Percentiles rank a stretch among this genome's conserved stretches.
These are phyloP conservation scores for Physeter macrocephalus DNA, from an alignment of 2,113 vertebrate genomes.

Conservation along the genomic window DNA sequence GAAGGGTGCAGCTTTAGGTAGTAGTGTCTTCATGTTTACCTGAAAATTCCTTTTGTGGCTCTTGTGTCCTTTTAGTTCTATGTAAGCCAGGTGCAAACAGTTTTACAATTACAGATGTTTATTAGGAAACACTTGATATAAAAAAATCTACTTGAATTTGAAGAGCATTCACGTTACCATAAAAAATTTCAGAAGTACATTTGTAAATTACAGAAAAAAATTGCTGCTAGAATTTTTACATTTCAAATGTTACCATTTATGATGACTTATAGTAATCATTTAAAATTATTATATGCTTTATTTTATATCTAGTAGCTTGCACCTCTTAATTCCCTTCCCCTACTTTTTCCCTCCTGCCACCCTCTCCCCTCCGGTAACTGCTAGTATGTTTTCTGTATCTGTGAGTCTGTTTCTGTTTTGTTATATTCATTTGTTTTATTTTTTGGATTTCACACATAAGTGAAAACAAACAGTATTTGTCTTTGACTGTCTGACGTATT, in stretches of 20 bases:
- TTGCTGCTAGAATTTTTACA: neutral
- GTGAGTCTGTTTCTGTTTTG: neutral
- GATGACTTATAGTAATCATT: neutral
- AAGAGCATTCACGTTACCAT: neutral
- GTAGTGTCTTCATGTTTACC: neutral
- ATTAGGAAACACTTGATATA: neutral
- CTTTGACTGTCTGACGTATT: neutral
- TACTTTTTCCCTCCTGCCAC: neutral
- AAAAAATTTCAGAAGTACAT: neutral
- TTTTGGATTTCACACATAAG: neutral
- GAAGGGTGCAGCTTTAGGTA: neutral
- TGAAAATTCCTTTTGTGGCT: neutral
- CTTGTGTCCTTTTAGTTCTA: neutral
- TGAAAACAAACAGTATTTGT: neutral
- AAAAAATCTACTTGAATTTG: neutral
- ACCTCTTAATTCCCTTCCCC: neutral
- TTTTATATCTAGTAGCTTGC: neutral
- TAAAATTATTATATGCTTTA: neutral
- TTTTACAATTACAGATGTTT: neutral
- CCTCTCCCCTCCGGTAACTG: neutral
- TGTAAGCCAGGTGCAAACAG: neutral
- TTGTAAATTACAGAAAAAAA: neutral
- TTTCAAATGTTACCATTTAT: neutral
- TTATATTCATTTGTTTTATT: neutral
- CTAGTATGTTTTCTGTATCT: neutral